These are phyloP conservation scores for Polymixis lichenea DNA, from an alignment of 2,888 invertebrate genomes.

Conservation along the genomic window DNA sequence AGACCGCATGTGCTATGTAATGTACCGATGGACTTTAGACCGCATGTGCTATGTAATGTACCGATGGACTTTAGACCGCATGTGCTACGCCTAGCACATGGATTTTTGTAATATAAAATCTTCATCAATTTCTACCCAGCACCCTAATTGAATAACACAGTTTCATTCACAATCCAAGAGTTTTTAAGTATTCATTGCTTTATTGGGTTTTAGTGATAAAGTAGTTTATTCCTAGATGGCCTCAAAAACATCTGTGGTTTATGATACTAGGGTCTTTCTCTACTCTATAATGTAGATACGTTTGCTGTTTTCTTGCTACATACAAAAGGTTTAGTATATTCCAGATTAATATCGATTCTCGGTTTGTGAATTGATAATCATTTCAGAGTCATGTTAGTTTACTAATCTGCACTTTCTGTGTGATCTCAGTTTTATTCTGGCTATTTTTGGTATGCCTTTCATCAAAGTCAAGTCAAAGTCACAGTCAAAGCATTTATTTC, in stretches of 20 bases:
- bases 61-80: conserved; percentile 11
- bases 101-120: background rate
- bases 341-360: background rate
- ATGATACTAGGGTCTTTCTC: background rate
- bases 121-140: background rate
- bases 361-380: background rate
- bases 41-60: conserved; percentile 9
- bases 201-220: background rate
- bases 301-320: background rate
- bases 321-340: background rate
- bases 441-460: background rate
- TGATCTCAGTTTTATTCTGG: background rate
- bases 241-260: background rate
- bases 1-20: conserved; percentile 12
- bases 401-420: background rate
- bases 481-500: too few relatives aligned
- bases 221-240: background rate
- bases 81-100: background rate
- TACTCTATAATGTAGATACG: background rate
- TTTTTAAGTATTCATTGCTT: too few relatives aligned
- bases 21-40: conserved; percentile 6
- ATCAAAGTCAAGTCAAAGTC: too few relatives aligned
- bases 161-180: too few relatives aligned
- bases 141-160: background rate
- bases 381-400: background rate